These are phyloP conservation scores for Diplogasteroides magnus DNA, from an alignment of 1,140 invertebrate species.

Conservation along the genomic window DNA sequence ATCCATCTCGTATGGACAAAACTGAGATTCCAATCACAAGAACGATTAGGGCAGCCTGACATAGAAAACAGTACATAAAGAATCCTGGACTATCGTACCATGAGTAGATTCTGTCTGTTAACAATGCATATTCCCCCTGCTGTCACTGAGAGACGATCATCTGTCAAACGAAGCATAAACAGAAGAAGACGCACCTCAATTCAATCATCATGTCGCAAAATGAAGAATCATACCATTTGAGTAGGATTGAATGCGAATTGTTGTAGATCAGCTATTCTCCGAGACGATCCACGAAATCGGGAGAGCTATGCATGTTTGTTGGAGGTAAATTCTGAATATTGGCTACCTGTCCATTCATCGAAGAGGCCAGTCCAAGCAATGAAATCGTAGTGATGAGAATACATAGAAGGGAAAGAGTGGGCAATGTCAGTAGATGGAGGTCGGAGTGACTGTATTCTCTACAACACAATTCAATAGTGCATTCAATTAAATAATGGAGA, in stretches of 20 bases:
- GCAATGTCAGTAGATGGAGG: neutral
- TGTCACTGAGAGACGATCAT: neutral
- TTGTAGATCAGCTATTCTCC: neutral
- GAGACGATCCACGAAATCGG: neutral
- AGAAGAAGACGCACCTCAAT: neutral
- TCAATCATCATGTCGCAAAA: neutral
- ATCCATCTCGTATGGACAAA: neutral
- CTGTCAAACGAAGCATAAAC: neutral
- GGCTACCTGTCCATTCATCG: neutral
- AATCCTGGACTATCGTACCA: neutral
- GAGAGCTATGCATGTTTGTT: neutral
- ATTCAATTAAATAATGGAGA: neutral
- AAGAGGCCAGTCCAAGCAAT: neutral
- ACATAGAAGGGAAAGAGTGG: too few species aligned
- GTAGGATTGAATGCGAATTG: neutral
- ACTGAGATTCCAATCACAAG: neutral
- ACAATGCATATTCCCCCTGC: neutral
- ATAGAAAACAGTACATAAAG: neutral
- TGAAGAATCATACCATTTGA: neutral
- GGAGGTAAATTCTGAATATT: neutral
- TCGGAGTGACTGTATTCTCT: neutral
- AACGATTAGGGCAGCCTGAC: neutral
- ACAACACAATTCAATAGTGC: neutral
- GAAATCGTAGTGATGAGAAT: neutral
- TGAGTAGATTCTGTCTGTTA: neutral